Conservation (phyloP, 2,888 invertebrate genomes). For the Dichetophora obliterata region DNA sequence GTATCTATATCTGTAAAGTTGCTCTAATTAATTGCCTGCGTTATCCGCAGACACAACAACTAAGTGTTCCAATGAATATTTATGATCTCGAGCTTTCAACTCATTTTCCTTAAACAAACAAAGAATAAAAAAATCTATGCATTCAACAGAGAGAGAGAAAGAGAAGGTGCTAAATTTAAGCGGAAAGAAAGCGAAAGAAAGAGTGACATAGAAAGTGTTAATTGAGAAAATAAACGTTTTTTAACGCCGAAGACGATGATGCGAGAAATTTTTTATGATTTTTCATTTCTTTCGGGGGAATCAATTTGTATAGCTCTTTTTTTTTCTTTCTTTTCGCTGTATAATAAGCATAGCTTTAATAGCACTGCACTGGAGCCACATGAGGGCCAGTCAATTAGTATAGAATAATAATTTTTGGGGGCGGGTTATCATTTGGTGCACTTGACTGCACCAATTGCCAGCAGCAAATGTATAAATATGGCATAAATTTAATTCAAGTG, state of each 20-base stretch:
- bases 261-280: constrained; percentile 9
- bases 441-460: too few relatives aligned
- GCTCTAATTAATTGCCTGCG: constrained; percentile 25
- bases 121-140: background rate
- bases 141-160: background rate
- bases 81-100: constrained; percentile 15
- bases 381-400: too few relatives aligned
- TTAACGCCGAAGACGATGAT: background rate
- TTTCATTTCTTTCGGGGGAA: background rate
- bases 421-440: too few relatives aligned
- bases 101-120: background rate
- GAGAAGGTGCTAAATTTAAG: background rate
- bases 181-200: background rate
- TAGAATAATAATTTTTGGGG: too few relatives aligned
- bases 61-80: constrained; percentile 17
- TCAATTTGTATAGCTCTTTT: background rate
- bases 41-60: constrained; percentile 10
- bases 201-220: constrained; percentile 24
- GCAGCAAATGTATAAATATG: too few relatives aligned
- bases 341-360: background rate
- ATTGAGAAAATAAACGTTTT: constrained; percentile 25
- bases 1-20: background rate
- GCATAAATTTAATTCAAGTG: too few relatives aligned
- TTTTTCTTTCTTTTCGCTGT: background rate
- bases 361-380: too few relatives aligned